A percentile compares a stretch with the other conserved stretches of the same genome.
Conservation (phyloP, 2,888 invertebrate species). For the Atrina japonica region DNA sequence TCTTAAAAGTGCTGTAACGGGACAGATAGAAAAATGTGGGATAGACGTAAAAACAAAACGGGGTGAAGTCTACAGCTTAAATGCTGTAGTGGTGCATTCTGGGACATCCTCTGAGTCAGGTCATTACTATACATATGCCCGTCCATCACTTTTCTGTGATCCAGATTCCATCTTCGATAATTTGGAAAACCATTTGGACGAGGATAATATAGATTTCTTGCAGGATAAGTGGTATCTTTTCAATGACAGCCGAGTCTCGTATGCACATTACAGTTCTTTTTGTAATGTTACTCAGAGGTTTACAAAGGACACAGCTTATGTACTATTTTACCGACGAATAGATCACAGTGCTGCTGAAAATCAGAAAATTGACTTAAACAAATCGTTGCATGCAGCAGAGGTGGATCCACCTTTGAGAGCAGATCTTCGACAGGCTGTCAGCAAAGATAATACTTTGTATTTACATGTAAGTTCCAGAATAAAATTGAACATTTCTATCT, state of each 20-base stretch:
- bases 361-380: constrained; percentile 40
- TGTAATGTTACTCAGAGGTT: constrained; percentile 75
- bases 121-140: constrained; percentile 92
- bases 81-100: constrained; percentile 92
- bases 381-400: constrained; percentile 39
- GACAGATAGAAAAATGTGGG: constrained; percentile 52
- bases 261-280: constrained; percentile 70
- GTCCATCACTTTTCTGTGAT: constrained; percentile 65
- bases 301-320: constrained; percentile 90
- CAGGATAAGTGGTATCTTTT: constrained; percentile 88
- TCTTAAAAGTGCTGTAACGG: constrained; percentile 47
- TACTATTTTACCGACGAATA: constrained; percentile 86
- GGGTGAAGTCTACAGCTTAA: constrained; percentile 85
- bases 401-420: constrained; percentile 60
- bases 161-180: constrained; percentile 53
- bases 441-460: constrained; percentile 66
- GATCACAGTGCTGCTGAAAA: constrained; percentile 45
- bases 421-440: constrained; percentile 63
- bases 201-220: constrained; percentile 77
- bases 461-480: constrained; percentile 72
- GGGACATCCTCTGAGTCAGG: constrained; percentile 92
- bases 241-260: constrained; percentile 88
- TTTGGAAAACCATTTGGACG: constrained; percentile 50
- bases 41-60: constrained; percentile 46
- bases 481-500: too few relatives aligned